Conservation (phyloP, 2,113 vertebrate species). For the Poeciliopsis prolifica region DNA sequence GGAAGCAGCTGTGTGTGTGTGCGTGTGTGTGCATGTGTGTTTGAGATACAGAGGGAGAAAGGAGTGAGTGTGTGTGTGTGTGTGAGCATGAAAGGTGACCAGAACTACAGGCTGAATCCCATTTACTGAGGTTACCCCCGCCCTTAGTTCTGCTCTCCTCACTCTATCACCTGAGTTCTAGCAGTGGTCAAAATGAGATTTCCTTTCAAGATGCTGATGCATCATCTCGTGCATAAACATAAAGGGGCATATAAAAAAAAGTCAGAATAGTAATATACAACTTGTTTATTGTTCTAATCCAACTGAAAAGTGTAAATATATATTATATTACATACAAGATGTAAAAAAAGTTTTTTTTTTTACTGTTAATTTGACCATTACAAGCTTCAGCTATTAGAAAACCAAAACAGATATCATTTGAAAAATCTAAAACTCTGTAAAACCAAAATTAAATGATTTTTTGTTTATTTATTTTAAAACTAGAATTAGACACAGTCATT, state of each 20-base stretch:
- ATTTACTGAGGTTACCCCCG: neutral
- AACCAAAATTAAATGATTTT: no score
- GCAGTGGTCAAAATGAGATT: neutral
- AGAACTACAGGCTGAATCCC: neutral
- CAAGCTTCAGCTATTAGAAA: neutral
- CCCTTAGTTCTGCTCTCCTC: no score
- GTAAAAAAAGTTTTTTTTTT: neutral
- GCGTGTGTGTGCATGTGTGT: slow-evolving; percentile 48
- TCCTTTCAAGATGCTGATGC: neutral
- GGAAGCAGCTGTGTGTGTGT: slow-evolving; percentile 61
- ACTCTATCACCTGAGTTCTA: neutral
- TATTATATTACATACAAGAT: neutral
- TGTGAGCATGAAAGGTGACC: slow-evolving; percentile 17
- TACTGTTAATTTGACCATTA: neutral
- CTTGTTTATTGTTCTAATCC: neutral
- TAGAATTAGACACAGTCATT: no score
- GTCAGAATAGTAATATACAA: no score
- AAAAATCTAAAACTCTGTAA: no score
- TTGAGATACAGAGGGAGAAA: slow-evolving; percentile 7
- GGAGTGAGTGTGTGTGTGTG: neutral
- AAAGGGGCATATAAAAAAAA: neutral
- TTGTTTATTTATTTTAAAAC: no score
- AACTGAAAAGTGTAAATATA: neutral
- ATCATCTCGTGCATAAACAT: neutral
- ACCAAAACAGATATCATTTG: neutral